Percentiles rank a stretch among this genome's conserved stretches.
These are phyloP conservation scores for Oryzias woworae DNA, from an alignment of 2,113 vertebrate genomes.

Conservation along the genomic window DNA sequence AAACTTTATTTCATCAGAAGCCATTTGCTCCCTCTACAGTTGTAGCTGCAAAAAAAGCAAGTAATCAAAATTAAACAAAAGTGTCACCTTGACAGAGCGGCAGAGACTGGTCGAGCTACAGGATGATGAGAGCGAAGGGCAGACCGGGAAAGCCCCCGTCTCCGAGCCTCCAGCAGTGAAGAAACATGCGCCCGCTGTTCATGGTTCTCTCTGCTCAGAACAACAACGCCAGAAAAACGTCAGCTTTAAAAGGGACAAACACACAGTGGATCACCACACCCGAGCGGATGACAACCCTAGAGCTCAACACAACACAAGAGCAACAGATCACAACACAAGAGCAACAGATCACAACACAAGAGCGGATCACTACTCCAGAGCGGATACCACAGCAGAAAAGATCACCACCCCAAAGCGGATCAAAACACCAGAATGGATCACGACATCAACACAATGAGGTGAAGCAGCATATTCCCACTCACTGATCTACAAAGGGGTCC, in stretches of 20 bases:
- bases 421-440: too few species aligned
- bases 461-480: conserved; percentile 6
- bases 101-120: conserved; percentile 87
- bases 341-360: too few species aligned
- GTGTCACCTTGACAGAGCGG: conserved; percentile 84
- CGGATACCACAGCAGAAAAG: too few species aligned
- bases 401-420: too few species aligned
- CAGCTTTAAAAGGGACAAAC: too few species aligned
- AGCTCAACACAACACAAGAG: too few species aligned
- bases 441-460: too few species aligned
- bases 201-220: conserved; percentile 57
- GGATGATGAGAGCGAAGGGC: conserved; percentile 93
- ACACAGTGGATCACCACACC: too few species aligned
- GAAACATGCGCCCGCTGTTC: conserved; percentile 73
- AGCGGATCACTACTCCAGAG: too few species aligned
- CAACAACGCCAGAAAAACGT: background rate
- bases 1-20: background rate
- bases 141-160: conserved; percentile 88
- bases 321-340: too few species aligned
- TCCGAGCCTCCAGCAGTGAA: conserved; percentile 84
- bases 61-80: background rate
- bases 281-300: too few species aligned
- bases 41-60: background rate
- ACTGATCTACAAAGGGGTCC: conserved; percentile 82
- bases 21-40: background rate